These are phyloP conservation scores for Glaucomys volans DNA, from an alignment of 2,113 vertebrate genomes.

Conservation along the genomic window DNA sequence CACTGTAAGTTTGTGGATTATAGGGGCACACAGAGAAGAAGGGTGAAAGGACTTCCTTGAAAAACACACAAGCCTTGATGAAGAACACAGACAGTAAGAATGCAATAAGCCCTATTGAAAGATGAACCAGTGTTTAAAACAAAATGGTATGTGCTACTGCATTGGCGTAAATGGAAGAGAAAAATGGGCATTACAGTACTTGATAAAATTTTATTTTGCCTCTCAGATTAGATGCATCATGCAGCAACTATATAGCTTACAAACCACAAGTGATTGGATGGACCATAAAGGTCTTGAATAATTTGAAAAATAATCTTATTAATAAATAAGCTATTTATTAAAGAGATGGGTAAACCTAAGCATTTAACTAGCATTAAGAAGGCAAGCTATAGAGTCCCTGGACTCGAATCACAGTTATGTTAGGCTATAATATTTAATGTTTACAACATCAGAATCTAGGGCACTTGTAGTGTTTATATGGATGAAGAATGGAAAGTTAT, in stretches of 20 bases:
- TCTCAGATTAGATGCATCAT: neutral
- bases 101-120: neutral
- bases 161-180: neutral
- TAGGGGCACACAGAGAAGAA: neutral
- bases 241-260: neutral
- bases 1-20: neutral
- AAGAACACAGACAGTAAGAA: neutral
- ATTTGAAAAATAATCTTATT: constrained; percentile 61
- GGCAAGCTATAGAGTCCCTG: constrained; percentile 1
- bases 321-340: constrained; percentile 55
- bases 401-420: neutral
- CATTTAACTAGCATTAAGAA: constrained; percentile 38
- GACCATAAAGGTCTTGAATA: constrained; percentile 33
- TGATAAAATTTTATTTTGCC: constrained; percentile 38
- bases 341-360: constrained; percentile 24
- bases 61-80: neutral
- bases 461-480: neutral
- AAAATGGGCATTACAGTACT: constrained; percentile 29
- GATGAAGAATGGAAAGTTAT: constrained; percentile 11
- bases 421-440: neutral
- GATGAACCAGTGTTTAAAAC: constrained; percentile 13
- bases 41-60: neutral
- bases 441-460: constrained; percentile 25
- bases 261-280: constrained; percentile 42
- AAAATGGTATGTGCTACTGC: neutral